These are phyloP conservation scores for Scophthalmus maximus DNA, from an alignment of 2,113 vertebrate species.

Conservation along the genomic window DNA sequence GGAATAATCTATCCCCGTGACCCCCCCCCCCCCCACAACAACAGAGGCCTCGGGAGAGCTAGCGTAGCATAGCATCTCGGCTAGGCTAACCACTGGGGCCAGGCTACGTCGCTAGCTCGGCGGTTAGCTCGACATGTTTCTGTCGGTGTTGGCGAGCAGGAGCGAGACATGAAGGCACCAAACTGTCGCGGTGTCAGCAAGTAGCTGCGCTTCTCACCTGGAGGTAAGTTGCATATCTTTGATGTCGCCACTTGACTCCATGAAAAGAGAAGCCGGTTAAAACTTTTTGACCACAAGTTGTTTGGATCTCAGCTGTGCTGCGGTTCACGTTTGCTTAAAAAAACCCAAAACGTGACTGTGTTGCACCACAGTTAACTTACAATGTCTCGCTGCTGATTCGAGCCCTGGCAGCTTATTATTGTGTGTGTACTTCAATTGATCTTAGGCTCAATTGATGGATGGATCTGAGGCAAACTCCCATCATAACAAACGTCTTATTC, in stretches of 20 bases:
- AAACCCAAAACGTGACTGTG: not conserved
- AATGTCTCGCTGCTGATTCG: no score
- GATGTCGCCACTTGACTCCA: no score
- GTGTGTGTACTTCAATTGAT: not conserved
- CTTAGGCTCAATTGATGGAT: not conserved
- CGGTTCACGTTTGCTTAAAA: not conserved
- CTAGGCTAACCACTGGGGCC: conserved; percentile 6
- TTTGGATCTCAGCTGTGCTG: not conserved
- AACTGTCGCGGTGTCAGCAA: conserved; percentile 29
- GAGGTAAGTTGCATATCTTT: conserved; percentile 44
- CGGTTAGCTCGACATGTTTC: conserved; percentile 73
- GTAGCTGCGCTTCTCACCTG: conserved; percentile 10
- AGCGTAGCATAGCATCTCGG: not conserved
- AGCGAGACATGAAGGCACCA: conserved; percentile 71
- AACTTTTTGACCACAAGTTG: not conserved
- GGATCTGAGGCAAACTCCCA: not conserved
- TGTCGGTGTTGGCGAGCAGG: conserved; percentile 47
- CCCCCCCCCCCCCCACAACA: not conserved
- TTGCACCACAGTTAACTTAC: no score
- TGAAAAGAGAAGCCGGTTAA: no score
- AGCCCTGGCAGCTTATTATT: no score
- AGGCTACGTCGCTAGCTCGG: conserved; percentile 33
- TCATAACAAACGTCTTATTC: not conserved
- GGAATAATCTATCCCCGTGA: not conserved
- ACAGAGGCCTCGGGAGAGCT: not conserved